A percentile compares a stretch with the other conserved stretches of the same genome.
Evolutionary conservation across 64 coral and sea anemone genomes (phyloP).

Genomic region (Trachythela sp.): DNA sequence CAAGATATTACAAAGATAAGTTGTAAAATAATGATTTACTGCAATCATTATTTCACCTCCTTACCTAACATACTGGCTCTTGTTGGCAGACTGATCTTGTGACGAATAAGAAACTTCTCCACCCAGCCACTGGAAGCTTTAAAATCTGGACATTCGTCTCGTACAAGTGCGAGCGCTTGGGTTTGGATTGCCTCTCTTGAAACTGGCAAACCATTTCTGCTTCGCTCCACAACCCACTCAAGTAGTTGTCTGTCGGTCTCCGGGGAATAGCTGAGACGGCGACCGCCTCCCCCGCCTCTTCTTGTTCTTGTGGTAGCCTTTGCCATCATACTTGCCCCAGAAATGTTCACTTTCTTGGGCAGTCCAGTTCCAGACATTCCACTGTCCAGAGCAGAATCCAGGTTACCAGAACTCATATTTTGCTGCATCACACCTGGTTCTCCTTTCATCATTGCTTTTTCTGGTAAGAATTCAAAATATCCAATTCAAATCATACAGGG

Average conservation of each 20-base stretch:
- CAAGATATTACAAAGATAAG: too few relatives aligned
- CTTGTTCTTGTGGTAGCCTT: conserved; percentile 55
- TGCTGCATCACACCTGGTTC: not conserved
- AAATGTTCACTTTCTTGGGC: not conserved
- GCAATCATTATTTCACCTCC: not conserved
- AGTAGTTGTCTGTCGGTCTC: conserved; percentile 93
- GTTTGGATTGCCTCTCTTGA: conserved; percentile 93
- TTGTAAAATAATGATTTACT: not conserved
- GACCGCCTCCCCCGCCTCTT: conserved; percentile 65
- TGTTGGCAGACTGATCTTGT: conserved; percentile 74
- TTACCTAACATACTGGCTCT: conserved; percentile 26
- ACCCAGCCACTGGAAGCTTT: conserved; percentile 99
- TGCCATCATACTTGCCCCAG: conserved; percentile 71
- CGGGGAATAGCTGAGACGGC: conserved; percentile 82
- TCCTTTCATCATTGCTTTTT: not conserved
- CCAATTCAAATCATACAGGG: not conserved
- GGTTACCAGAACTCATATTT: not conserved
- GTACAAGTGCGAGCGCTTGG: conserved; percentile 62
- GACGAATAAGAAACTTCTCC: conserved; percentile 86
- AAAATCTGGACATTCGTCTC: conserved; percentile 92
- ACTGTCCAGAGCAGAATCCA: not conserved
- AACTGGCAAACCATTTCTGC: conserved; percentile 81
- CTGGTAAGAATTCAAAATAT: not conserved
- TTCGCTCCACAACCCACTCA: conserved; percentile 80
- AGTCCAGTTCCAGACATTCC: not conserved